Conservation (phyloP, 2,113 vertebrate species). For the Scatophagus argus region DNA sequence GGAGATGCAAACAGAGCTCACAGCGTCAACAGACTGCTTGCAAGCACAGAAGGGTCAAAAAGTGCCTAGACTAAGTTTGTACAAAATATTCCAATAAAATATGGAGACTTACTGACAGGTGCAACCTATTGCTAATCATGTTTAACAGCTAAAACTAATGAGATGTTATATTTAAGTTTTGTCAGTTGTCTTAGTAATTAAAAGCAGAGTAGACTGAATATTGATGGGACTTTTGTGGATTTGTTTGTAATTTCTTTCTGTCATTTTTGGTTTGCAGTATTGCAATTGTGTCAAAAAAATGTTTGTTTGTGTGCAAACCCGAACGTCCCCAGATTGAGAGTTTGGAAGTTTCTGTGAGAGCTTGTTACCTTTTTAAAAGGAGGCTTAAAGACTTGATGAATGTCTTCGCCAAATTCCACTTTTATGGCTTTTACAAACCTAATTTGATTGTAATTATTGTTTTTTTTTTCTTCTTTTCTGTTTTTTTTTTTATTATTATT, state of each 20-base stretch:
- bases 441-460: not conserved
- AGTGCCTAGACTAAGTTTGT: constrained; percentile 80
- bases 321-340: not conserved
- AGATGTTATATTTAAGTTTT: constrained; percentile 53
- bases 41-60: constrained; percentile 67
- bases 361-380: constrained; percentile 7
- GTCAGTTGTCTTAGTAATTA: constrained; percentile 29
- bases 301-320: constrained; percentile 9
- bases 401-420: constrained; percentile 37
- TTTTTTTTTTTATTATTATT: not conserved
- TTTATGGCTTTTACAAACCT: constrained; percentile 24
- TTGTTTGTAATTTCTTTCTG: not conserved
- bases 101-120: constrained; percentile 54
- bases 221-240: constrained; percentile 25
- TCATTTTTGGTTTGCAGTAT: constrained; percentile 28
- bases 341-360: not conserved
- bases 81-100: constrained; percentile 56
- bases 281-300: not conserved
- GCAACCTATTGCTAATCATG: constrained; percentile 25
- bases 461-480: not conserved
- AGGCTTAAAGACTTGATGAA: constrained; percentile 7
- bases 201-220: constrained; percentile 26
- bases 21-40: constrained; percentile 22
- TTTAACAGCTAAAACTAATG: constrained; percentile 24
- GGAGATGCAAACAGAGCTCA: not conserved